Percentiles rank a stretch among this genome's conserved stretches.
phyloP scores from a whole-genome alignment of 2,888 invertebrate genomes.

The Synergus gifuensis region DNA sequence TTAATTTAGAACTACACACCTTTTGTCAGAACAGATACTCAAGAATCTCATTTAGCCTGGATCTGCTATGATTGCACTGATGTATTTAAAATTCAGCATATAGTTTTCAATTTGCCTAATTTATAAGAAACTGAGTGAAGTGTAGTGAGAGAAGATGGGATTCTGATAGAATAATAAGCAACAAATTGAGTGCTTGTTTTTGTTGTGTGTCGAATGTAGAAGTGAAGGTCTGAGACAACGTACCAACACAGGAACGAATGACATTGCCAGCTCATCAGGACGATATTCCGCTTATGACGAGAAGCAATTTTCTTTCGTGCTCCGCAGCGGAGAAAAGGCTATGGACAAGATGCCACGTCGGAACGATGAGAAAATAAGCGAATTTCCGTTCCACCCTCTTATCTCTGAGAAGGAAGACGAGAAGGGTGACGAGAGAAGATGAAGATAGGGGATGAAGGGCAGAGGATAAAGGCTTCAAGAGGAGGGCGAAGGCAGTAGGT shows the following conservation, averaged over 20 bases:
- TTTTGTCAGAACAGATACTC: no score
- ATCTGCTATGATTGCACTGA: no score
- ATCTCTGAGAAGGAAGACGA: slow-evolving; percentile 41
- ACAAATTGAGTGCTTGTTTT: slow-evolving; percentile 58
- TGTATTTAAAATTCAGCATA: neutral
- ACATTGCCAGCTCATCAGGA: slow-evolving; percentile 71
- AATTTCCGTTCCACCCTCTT: slow-evolving; percentile 72
- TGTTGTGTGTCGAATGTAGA: slow-evolving; percentile 42
- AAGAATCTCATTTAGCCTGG: no score
- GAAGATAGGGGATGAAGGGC: slow-evolving; percentile 50
- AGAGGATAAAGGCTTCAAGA: slow-evolving; percentile 36
- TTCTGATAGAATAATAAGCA: slow-evolving; percentile 56
- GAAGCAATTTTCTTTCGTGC: slow-evolving; percentile 76
- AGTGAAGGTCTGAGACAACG: slow-evolving; percentile 41
- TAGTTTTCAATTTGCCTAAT: slow-evolving; percentile 27
- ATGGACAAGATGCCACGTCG: slow-evolving; percentile 74
- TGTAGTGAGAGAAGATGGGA: slow-evolving; percentile 44
- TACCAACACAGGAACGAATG: slow-evolving; percentile 49
- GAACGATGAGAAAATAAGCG: slow-evolving; percentile 77
- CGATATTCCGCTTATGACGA: slow-evolving; percentile 74
- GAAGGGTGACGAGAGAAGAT: slow-evolving; percentile 41
- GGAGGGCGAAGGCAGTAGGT: slow-evolving; percentile 44
- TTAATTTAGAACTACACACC: no score
- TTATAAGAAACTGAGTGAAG: neutral
- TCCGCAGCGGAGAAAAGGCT: slow-evolving; percentile 69